A percentile compares a stretch with the other conserved stretches of the same genome.
Evolutionary conservation across 2,113 vertebrate species (phyloP).

Genomic region (Eidolon helvum): DNA sequence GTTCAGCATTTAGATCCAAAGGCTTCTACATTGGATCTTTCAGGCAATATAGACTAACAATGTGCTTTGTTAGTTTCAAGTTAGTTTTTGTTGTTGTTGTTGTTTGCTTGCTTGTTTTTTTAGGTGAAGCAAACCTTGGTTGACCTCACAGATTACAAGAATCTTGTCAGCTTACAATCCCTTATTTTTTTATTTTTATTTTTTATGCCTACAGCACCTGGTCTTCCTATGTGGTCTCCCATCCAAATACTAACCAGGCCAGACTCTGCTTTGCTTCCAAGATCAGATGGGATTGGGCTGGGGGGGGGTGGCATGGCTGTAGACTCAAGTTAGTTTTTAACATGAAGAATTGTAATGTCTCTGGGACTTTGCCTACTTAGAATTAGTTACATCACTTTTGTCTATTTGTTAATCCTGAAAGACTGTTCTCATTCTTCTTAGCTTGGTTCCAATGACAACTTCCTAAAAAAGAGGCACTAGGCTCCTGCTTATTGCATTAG

Average conservation of each 20-base stretch:
- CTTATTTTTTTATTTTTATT: too few species aligned
- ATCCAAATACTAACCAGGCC: too few species aligned
- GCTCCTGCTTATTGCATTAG: background rate
- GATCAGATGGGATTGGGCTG: too few species aligned
- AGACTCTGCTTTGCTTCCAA: too few species aligned
- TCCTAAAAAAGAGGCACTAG: background rate
- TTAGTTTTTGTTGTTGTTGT: background rate
- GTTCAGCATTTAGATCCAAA: background rate
- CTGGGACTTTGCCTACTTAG: background rate
- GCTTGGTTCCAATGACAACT: background rate
- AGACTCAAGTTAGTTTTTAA: conserved; percentile 27
- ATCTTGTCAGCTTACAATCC: too few species aligned
- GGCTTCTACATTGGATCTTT: background rate
- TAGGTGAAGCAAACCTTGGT: too few species aligned
- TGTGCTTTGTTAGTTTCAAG: background rate
- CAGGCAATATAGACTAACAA: background rate
- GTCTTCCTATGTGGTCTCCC: too few species aligned
- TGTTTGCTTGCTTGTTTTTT: too few species aligned
- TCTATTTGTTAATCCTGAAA: conserved; percentile 37
- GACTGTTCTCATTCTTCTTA: conserved; percentile 25
- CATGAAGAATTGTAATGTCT: background rate
- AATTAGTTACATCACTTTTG: background rate
- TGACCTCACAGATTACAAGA: too few species aligned
- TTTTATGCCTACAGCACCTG: too few species aligned
- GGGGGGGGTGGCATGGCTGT: too few species aligned